Conservation (phyloP, 2,888 invertebrate species). For the Sarcophaga rosellei region DNA sequence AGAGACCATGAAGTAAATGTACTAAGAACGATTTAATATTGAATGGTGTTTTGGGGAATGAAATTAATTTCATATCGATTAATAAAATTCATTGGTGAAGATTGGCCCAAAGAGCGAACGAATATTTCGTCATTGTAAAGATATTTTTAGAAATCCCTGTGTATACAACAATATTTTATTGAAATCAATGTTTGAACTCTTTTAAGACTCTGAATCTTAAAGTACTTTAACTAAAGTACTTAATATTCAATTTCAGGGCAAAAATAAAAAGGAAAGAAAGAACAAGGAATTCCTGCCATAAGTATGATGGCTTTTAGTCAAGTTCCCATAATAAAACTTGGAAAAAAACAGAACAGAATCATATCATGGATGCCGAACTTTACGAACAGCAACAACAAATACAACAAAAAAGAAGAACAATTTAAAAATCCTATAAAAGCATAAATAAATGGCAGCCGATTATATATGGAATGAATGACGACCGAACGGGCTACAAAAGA, state of each 20-base stretch:
- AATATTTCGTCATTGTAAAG: too few relatives aligned
- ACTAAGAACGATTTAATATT: too few relatives aligned
- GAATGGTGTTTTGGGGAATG: too few relatives aligned
- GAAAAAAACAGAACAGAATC: not conserved
- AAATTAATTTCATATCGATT: too few relatives aligned
- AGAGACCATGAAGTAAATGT: too few relatives aligned
- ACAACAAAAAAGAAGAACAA: constrained; percentile 44
- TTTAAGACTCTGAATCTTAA: constrained; percentile 28
- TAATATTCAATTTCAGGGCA: constrained; percentile 7
- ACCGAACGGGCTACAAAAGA: constrained; percentile 20
- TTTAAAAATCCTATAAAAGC: constrained; percentile 57
- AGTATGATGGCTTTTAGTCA: constrained; percentile 50
- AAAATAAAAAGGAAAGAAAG: constrained; percentile 1
- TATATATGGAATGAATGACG: constrained; percentile 46
- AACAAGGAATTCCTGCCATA: not conserved
- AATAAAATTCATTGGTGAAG: too few relatives aligned
- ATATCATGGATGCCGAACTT: constrained; percentile 53
- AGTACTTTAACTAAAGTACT: constrained; percentile 4
- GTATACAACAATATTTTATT: not conserved
- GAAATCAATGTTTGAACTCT: not conserved
- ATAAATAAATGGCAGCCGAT: constrained; percentile 62
- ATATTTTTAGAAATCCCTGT: too few relatives aligned
- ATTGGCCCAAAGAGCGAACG: too few relatives aligned
- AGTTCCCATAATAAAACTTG: constrained; percentile 52
- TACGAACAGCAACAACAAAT: constrained; percentile 3